phyloP scores from a whole-genome alignment of 2,797 vertebrate genomes.

The Myoxocephalus aenaeus region DNA sequence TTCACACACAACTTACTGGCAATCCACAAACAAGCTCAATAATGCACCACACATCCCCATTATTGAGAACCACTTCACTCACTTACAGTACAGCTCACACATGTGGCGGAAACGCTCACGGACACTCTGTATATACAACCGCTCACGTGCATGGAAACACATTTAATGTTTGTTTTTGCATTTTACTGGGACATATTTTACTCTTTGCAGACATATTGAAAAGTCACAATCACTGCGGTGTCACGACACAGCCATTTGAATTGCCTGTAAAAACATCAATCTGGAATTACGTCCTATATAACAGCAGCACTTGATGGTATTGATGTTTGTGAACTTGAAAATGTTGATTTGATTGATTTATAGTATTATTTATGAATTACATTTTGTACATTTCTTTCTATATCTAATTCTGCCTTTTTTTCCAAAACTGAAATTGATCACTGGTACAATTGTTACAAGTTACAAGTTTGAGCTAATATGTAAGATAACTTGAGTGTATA shows the following conservation, averaged over 20 bases:
- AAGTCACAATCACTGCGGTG: constrained; percentile 40
- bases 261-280: constrained; percentile 47
- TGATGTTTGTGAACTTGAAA: constrained; percentile 71
- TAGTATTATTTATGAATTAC: constrained; percentile 67
- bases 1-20: constrained; percentile 52
- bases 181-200: constrained; percentile 61
- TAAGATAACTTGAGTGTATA: constrained; percentile 56
- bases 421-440: constrained; percentile 45
- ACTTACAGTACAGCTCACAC: constrained; percentile 49
- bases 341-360: constrained; percentile 68
- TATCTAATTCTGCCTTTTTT: constrained; percentile 68
- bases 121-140: not conserved
- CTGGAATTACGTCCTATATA: constrained; percentile 55
- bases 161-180: constrained; percentile 54
- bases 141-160: constrained; percentile 64
- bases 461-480: constrained; percentile 59
- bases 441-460: constrained; percentile 54
- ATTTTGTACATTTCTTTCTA: constrained; percentile 82
- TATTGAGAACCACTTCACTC: constrained; percentile 66
- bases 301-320: constrained; percentile 77
- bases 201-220: constrained; percentile 44
- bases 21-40: constrained; percentile 63
- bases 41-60: constrained; percentile 54
- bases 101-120: constrained; percentile 24
- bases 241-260: constrained; percentile 50